These are phyloP conservation scores for Amphipyra tragopoginis DNA, from an alignment of 2,888 invertebrate species.

Conservation along the genomic window DNA sequence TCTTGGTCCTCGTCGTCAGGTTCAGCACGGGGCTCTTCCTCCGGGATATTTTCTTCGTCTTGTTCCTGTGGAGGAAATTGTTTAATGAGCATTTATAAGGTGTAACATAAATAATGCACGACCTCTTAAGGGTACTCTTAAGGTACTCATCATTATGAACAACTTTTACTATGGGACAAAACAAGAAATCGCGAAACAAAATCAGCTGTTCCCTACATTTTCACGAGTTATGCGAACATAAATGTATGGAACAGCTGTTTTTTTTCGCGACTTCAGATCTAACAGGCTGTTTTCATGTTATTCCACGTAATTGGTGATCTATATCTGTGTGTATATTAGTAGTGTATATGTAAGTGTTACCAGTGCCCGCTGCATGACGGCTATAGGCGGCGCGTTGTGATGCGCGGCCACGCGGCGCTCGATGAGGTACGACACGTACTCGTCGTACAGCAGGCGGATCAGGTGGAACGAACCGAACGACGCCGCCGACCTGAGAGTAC, in stretches of 20 bases:
- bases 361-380: slow-evolving; percentile 92
- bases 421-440: slow-evolving; percentile 99
- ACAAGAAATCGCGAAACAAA: no score
- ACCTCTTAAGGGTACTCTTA: no score
- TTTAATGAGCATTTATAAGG: neutral
- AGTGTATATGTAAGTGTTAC: slow-evolving; percentile 43
- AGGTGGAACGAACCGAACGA: slow-evolving; percentile 99
- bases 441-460: slow-evolving; percentile 98
- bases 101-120: no score
- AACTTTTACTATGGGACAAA: no score
- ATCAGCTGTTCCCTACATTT: no score
- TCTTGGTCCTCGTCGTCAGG: slow-evolving; percentile 75
- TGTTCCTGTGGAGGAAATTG: slow-evolving; percentile 48
- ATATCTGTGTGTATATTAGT: no score
- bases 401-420: slow-evolving; percentile 98
- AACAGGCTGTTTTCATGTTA: no score
- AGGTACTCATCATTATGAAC: no score
- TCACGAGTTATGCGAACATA: no score
- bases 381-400: slow-evolving; percentile 97
- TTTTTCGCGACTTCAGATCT: no score
- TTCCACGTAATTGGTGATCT: no score
- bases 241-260: no score
- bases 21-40: slow-evolving; percentile 61
- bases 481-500: slow-evolving; percentile 93
- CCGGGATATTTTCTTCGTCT: slow-evolving; percentile 70